These are phyloP conservation scores for Lepidocolaptes lacrymiger DNA, from an alignment of 2,797 vertebrate species.

Conservation along the genomic window DNA sequence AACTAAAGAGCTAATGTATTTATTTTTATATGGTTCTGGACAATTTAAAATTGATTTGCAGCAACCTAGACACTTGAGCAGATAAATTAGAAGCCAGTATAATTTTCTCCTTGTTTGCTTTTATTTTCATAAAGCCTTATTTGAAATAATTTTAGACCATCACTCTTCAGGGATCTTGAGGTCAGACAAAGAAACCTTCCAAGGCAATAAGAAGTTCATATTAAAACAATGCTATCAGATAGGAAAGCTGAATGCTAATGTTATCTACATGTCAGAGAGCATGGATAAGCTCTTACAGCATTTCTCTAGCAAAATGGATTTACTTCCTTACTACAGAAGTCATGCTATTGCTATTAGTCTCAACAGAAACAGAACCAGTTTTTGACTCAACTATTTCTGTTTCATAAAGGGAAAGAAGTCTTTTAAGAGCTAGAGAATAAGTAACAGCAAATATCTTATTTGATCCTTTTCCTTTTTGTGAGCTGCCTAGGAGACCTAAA, in stretches of 20 bases:
- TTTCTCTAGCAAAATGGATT: background rate
- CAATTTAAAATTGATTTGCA: background rate
- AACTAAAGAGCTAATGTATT: background rate
- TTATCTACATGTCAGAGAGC: slow-evolving; percentile 19
- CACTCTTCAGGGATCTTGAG: background rate
- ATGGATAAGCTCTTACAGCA: background rate
- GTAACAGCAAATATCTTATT: background rate
- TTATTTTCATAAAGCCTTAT: slow-evolving; percentile 1
- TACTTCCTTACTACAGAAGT: background rate
- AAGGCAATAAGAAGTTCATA: background rate
- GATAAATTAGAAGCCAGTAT: background rate
- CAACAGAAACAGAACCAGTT: background rate
- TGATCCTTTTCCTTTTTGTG: background rate
- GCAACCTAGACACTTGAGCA: background rate
- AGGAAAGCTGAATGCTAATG: background rate
- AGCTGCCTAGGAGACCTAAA: background rate
- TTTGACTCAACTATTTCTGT: background rate
- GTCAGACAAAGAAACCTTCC: background rate
- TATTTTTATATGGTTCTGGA: background rate
- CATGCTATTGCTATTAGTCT: background rate
- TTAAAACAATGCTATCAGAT: background rate
- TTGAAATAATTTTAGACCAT: slow-evolving; percentile 3
- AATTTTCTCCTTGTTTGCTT: background rate
- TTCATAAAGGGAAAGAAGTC: background rate
- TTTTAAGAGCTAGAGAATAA: background rate